Evolutionary conservation across 2,797 vertebrate genomes (phyloP), one percentile per base, ranked within the genome.

Genomic region (Garrulus glandarius): DNA sequence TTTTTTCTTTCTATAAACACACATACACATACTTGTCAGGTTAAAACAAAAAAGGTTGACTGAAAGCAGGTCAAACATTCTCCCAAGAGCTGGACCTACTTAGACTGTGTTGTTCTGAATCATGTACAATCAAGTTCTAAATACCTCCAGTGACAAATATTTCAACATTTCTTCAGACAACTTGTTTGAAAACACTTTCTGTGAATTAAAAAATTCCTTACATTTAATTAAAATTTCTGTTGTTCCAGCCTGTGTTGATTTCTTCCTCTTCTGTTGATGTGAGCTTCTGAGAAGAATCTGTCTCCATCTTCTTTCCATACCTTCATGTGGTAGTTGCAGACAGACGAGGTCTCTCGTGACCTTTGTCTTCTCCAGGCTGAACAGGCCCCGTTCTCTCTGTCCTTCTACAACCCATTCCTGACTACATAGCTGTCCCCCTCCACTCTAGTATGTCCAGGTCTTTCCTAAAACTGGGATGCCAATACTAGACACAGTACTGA

Each of bases 351-450:
- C 15, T 89, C 32, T 32, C 10, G 26, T 70, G 65, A 77, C 17
- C 29, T 61, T 92, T 17, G 1, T 67, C 24, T 67, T 84, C 36
- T 70, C 22, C 52, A 87, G 34, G 9, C 5, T 61, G 23, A 83
- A 57, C 5, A 20, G 6, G 6, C 6, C 15, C 23, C 32, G 2
- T 11, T 21, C 14, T 49, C 26, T 77, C 30, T 69, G 12, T 41
- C 21, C 34, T 64, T 59, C 9, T 72, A 3, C 6, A 14, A 15
- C 26, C 34, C 36, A 6, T 47, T 32, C 20, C 8, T 69, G 17
- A 21, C 30, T 43, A 76, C 7, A 21, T 18, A 15, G 19, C 6
- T 69, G 8, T 2, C 6, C 4, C 2, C 1, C 3, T 27, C 19
- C 32, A 14, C 10, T 39, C 9, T n/a, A 34, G 7, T 37, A 41